Base-by-base conservation (phyloP, 2,797 vertebrate genomes). In the Galaxias olidus region DNA sequence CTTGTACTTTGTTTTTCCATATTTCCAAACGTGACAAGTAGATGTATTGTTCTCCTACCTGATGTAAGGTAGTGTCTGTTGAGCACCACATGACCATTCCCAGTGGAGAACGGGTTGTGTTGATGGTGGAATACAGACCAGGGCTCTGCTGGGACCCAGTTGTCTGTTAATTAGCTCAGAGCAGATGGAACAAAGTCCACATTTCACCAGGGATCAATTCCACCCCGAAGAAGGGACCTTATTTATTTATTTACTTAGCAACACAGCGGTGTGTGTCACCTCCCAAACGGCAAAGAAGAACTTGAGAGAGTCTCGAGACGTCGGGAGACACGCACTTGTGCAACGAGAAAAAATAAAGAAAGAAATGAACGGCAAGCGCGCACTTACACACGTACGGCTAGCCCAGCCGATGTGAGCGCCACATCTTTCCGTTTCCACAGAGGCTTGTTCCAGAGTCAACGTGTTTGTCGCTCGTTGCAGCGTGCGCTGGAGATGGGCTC, bases 121-220 rank as follows among this genome's bases (percentile, higher is more conserved):
- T 72, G 64, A 72, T 70, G 63, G 75, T 73, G 42, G 72, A 78
- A 66, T 75, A 4, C 15, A 60, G 73, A 64, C 72, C 55, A 17
- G 20, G 41, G 19, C 72, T 84, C 83, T 82, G 74, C 67, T 72
- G 85, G 81, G 86, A 87, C 62, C 59, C 80, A 77, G 78, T 75
- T 80, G 85, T 87, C 84, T 90, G 88, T 88, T 91, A 89, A 91
- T 92, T 89, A 91, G 88, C 65, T 66, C 63, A 9, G 69, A 88
- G 80, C 89, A 91, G 86, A 90, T 90, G 88, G 88, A 86, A 85
- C 79, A 82, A 75, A 83, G 79, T 86, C 78, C 77, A 77, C 77
- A 71, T 83, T 75, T 88, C 80, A 15, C 82, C 72, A 69, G 78
- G 85, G 88, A 90, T 88, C 82, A 79, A 77, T 84, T 84, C 85